phyloP scores from a whole-genome alignment of 2,888 invertebrate genomes.

The Xanthia icteritia region DNA sequence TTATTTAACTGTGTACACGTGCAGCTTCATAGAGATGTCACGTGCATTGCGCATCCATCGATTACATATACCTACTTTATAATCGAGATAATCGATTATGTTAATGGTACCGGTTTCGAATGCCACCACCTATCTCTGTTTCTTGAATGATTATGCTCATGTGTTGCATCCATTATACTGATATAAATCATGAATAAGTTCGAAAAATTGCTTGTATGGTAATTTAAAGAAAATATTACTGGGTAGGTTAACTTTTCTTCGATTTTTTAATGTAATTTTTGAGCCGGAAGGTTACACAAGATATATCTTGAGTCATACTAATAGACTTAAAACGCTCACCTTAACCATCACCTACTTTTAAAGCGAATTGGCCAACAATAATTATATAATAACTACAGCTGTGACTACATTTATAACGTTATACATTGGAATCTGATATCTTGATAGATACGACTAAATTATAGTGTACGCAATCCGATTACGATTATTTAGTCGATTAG shows the following conservation, averaged over 20 bases:
- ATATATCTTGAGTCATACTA: not conserved
- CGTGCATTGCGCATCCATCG: conserved; percentile 68
- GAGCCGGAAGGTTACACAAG: not conserved
- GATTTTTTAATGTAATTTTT: not conserved
- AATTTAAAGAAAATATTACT: not conserved
- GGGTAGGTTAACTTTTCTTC: not conserved
- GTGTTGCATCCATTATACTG: conserved; percentile 17
- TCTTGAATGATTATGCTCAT: conserved; percentile 46
- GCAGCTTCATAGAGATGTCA: conserved; percentile 60
- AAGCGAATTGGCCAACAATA: conserved; percentile 26
- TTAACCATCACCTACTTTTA: conserved; percentile 34
- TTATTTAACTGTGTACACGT: conserved; percentile 65
- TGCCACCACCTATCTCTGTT: conserved; percentile 58
- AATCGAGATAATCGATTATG: conserved; percentile 71
- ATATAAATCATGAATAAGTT: conserved; percentile 15
- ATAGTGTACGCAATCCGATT: conserved; percentile 42
- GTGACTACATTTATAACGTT: conserved; percentile 31
- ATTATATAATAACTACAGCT: conserved; percentile 35
- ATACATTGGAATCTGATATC: conserved; percentile 27
- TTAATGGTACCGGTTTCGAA: conserved; percentile 73
- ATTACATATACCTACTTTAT: conserved; percentile 59
- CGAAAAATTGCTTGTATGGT: not conserved
- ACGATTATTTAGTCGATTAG: conserved; percentile 51
- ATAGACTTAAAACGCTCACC: conserved; percentile 22
- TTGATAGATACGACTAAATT: conserved; percentile 43